Percentiles rank a stretch among this genome's conserved stretches.
Conservation (phyloP, 2,888 invertebrate species). For the Lutraria lutraria region DNA sequence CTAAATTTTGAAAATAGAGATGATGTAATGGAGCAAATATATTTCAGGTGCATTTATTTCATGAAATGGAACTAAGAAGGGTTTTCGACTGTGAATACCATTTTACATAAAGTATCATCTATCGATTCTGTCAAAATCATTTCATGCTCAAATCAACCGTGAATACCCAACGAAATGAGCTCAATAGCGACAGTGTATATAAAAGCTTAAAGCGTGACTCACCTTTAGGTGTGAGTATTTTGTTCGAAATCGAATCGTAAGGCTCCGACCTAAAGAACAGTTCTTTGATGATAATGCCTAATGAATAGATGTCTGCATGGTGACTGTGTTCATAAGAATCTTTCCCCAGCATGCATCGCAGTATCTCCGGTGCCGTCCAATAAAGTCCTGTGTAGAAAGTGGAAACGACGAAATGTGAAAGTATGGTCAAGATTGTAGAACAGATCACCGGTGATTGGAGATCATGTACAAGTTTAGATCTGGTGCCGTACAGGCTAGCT, state of each 20-base stretch:
- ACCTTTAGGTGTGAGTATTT: conserved; percentile 77
- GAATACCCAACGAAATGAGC: too few relatives aligned
- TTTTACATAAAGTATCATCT: too few relatives aligned
- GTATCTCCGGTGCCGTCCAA: conserved; percentile 83
- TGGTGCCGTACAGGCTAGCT: too few relatives aligned
- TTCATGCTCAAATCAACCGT: too few relatives aligned
- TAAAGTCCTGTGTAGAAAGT: conserved; percentile 73
- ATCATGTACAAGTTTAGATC: too few relatives aligned
- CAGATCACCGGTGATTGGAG: background rate
- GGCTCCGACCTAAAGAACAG: conserved; percentile 80
- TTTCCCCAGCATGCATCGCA: conserved; percentile 69
- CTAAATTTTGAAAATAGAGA: too few relatives aligned
- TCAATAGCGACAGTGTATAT: too few relatives aligned
- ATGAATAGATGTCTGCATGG: conserved; percentile 79
- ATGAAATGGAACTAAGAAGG: too few relatives aligned
- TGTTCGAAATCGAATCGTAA: conserved; percentile 72
- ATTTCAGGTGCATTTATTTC: too few relatives aligned
- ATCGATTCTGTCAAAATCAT: too few relatives aligned
- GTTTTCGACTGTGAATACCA: too few relatives aligned
- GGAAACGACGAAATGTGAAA: background rate
- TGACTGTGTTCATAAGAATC: conserved; percentile 64
- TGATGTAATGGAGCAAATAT: too few relatives aligned
- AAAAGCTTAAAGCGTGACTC: background rate
- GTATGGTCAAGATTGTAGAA: background rate
- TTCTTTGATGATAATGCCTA: conserved; percentile 82